Evolutionary conservation across 2,888 invertebrate species (phyloP).

Genomic region (Latheticus oryzae): DNA sequence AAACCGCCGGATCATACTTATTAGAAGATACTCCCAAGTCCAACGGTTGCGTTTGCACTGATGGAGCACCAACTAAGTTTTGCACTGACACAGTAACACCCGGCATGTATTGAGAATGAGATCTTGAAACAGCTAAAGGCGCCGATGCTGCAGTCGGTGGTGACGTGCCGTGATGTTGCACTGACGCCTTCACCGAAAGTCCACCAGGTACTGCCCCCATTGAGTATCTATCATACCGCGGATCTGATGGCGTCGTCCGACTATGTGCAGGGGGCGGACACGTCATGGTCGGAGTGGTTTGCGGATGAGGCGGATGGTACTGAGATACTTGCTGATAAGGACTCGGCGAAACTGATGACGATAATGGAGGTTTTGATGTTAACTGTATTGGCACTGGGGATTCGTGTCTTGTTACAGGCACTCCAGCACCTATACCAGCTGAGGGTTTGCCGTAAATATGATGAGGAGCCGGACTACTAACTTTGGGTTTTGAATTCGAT

Average conservation of each 20-base stretch:
- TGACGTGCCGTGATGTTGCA: slow-evolving; percentile 68
- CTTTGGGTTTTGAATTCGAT: slow-evolving; percentile 73
- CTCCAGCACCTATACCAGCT: slow-evolving; percentile 70
- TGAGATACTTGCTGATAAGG: slow-evolving; percentile 67
- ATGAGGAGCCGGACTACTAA: slow-evolving; percentile 82
- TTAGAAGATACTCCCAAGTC: slow-evolving; percentile 78
- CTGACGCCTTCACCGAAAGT: slow-evolving; percentile 61
- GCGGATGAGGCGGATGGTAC: slow-evolving; percentile 64
- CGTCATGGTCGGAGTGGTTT: slow-evolving; percentile 58
- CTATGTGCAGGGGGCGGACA: slow-evolving; percentile 71
- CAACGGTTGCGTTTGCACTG: slow-evolving; percentile 81
- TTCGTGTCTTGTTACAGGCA: slow-evolving; percentile 68
- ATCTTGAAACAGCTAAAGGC: slow-evolving; percentile 60
- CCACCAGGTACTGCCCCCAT: slow-evolving; percentile 58
- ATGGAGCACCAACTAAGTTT: slow-evolving; percentile 62
- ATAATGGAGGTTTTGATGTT: slow-evolving; percentile 68
- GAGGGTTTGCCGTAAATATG: slow-evolving; percentile 79
- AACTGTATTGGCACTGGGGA: slow-evolving; percentile 67
- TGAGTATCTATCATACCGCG: slow-evolving; percentile 57
- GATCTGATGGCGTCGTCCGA: slow-evolving; percentile 53
- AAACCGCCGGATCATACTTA: slow-evolving; percentile 59
- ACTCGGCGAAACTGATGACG: slow-evolving; percentile 66
- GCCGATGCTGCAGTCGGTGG: slow-evolving; percentile 65
- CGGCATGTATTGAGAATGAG: slow-evolving; percentile 66
- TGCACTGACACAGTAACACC: slow-evolving; percentile 62